phyloP scores from a whole-genome alignment of 2,113 vertebrate genomes.

The Dicentrarchus labrax region DNA sequence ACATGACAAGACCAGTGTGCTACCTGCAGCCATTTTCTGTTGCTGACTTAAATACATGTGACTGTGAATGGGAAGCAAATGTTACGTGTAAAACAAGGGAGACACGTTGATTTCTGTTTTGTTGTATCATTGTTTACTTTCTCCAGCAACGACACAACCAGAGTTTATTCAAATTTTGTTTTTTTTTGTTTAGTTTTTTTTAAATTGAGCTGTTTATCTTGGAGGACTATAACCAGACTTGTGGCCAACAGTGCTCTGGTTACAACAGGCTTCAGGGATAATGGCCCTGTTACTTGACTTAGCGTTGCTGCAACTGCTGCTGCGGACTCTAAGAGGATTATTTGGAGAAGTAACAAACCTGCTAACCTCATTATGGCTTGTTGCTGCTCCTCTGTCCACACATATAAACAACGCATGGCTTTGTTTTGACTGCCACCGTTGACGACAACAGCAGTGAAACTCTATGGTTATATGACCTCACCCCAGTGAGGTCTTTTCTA shows the following conservation, averaged over 20 bases:
- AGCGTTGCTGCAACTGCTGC: slow-evolving; percentile 58
- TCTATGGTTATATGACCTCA: background rate
- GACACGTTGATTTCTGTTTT: background rate
- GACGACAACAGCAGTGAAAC: background rate
- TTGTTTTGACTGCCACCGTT: slow-evolving; percentile 58
- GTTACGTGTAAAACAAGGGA: background rate
- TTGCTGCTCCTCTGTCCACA: slow-evolving; percentile 10
- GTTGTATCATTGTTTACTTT: background rate
- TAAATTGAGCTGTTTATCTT: slow-evolving; percentile 12
- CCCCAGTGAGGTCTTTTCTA: background rate
- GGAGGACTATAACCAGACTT: background rate
- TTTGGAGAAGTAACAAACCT: slow-evolving; percentile 65
- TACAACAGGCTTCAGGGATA: slow-evolving; percentile 63
- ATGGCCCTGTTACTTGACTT: slow-evolving; percentile 64
- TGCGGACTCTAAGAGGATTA: slow-evolving; percentile 81
- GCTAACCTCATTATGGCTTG: slow-evolving; percentile 72
- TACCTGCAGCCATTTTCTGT: slow-evolving; percentile 1
- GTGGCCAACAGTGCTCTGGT: slow-evolving; percentile 29
- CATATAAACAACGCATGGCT: slow-evolving; percentile 57
- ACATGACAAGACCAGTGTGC: background rate
- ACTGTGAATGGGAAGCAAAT: background rate
- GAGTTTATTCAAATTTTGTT: background rate
- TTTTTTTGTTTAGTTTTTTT: too few relatives aligned
- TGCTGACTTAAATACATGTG: too few relatives aligned
- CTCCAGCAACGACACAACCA: background rate